Evolutionary conservation across 2,113 vertebrate genomes (phyloP).

Genomic region (Ictalurus furcatus): DNA sequence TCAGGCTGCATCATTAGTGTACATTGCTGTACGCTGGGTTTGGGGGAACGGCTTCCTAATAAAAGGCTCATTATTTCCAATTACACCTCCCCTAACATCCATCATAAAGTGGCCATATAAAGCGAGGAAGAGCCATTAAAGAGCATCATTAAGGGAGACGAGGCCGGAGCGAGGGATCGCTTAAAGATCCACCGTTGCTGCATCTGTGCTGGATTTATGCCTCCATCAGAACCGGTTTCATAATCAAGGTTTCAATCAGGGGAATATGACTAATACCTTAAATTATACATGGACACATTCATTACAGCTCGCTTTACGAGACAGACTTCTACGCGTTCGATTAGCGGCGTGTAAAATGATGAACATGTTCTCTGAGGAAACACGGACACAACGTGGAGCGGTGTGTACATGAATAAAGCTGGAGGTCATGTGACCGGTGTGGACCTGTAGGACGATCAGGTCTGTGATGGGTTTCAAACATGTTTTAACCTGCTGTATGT

Average conservation of each 20-base stretch:
- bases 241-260: conserved; percentile 39
- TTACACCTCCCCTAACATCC: conserved; percentile 69
- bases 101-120: conserved; percentile 69
- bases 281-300: conserved; percentile 45
- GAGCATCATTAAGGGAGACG: conserved; percentile 67
- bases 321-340: not conserved
- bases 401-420: not conserved
- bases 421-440: not conserved
- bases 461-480: not conserved
- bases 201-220: conserved; percentile 36
- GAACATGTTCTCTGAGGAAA: not conserved
- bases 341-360: not conserved
- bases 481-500: not conserved
- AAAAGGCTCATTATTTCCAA: conserved; percentile 72
- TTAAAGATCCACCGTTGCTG: conserved; percentile 25
- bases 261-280: conserved; percentile 33
- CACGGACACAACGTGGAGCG: not conserved
- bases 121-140: conserved; percentile 65
- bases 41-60: conserved; percentile 63
- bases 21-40: conserved; percentile 57
- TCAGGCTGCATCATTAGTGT: conserved; percentile 35
- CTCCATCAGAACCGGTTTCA: conserved; percentile 33
- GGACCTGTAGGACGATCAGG: not conserved
- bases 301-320: conserved; percentile 23
- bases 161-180: conserved; percentile 48